Conservation (phyloP, 2,113 vertebrate species). For the Mormoops blainvillei region DNA sequence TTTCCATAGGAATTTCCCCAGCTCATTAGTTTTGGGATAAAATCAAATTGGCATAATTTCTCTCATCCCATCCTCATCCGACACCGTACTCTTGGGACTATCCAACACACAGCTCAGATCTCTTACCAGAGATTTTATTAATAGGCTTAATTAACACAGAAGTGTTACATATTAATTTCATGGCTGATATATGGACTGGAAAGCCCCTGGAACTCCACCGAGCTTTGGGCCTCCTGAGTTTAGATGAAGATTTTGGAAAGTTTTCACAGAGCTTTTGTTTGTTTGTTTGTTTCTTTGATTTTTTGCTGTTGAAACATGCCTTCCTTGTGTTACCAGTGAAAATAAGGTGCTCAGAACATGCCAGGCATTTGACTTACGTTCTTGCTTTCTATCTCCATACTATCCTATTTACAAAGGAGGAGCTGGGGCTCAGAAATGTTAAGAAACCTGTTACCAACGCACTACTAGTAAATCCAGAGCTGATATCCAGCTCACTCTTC, state of each 20-base stretch:
- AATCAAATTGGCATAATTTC: neutral
- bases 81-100: neutral
- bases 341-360: neutral
- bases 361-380: neutral
- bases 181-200: neutral
- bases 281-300: neutral
- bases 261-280: neutral
- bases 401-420: neutral
- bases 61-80: neutral
- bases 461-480: neutral
- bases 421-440: neutral
- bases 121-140: neutral
- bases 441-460: neutral
- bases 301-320: neutral
- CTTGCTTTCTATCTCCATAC: neutral
- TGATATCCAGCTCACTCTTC: neutral
- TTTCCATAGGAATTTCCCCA: neutral
- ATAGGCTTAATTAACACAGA: neutral
- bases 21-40: neutral
- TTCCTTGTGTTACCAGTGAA: neutral
- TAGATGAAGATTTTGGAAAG: neutral
- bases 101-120: neutral
- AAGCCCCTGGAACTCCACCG: slow-evolving; percentile 42
- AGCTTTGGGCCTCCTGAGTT: neutral
- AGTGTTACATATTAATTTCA: neutral